A percentile compares a stretch with the other conserved stretches of the same genome.
Evolutionary conservation across 2,797 vertebrate genomes (phyloP).

Genomic region (Percopsis omiscomaycus): DNA sequence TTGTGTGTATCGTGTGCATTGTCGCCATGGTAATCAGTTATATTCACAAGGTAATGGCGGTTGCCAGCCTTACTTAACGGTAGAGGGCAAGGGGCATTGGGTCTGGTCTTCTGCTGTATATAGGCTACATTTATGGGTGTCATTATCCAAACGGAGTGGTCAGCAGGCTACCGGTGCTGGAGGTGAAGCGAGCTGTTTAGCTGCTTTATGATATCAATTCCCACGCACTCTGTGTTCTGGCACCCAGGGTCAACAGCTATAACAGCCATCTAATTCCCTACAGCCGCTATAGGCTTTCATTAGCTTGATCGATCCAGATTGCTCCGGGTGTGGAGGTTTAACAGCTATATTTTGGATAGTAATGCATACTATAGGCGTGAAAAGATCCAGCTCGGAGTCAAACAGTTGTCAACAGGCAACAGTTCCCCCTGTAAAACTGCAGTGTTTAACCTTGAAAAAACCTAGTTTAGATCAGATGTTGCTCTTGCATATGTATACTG

Average conservation of each 20-base stretch:
- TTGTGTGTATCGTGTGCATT: neutral
- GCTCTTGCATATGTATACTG: conserved; percentile 10
- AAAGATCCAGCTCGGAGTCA: too few relatives aligned
- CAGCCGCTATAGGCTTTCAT: conserved; percentile 65
- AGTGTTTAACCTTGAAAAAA: conserved; percentile 23
- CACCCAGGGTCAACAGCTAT: conserved; percentile 69
- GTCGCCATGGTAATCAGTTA: conserved; percentile 21
- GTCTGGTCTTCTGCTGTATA: conserved; percentile 62
- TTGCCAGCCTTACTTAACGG: conserved; percentile 46
- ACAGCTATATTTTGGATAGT: conserved; percentile 43
- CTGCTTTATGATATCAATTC: conserved; percentile 79
- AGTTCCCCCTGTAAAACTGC: too few relatives aligned
- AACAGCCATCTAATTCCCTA: conserved; percentile 65
- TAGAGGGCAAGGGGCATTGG: conserved; percentile 29
- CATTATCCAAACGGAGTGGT: conserved; percentile 74
- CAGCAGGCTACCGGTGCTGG: conserved; percentile 81
- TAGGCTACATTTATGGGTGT: conserved; percentile 60
- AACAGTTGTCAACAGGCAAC: too few relatives aligned
- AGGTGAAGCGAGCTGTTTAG: conserved; percentile 84
- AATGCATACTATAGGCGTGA: conserved; percentile 10
- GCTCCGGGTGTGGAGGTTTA: conserved; percentile 53
- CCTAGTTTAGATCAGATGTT: conserved; percentile 27
- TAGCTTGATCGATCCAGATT: conserved; percentile 62
- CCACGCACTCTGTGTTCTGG: conserved; percentile 65
- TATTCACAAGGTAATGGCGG: conserved; percentile 57